Evolutionary conservation across 2,888 invertebrate species (phyloP).

Genomic region (Artemia sinica): DNA sequence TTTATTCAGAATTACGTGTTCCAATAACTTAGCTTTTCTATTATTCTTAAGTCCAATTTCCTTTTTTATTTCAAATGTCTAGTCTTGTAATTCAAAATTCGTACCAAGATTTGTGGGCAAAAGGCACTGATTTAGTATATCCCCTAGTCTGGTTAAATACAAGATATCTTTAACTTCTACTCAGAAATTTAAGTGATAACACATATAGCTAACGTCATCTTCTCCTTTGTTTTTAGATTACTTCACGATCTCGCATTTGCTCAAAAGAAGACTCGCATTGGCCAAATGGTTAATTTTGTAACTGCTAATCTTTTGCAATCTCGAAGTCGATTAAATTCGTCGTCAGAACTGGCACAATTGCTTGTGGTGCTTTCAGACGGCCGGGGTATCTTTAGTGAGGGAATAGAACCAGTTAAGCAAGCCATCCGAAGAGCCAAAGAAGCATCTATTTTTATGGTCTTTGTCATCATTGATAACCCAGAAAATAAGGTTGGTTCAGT

Average conservation of each 20-base stretch:
- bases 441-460: constrained; percentile 75
- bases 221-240: constrained; percentile 35
- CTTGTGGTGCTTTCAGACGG: constrained; percentile 89
- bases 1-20: no score
- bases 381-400: constrained; percentile 73
- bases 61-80: no score
- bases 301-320: constrained; percentile 41
- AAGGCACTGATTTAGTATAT: no score
- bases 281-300: constrained; percentile 58
- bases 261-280: constrained; percentile 73
- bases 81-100: no score
- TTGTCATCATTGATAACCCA: constrained; percentile 87
- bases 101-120: no score
- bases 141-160: no score
- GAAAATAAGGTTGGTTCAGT: constrained; percentile 50
- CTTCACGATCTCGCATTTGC: constrained; percentile 66
- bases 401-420: constrained; percentile 52
- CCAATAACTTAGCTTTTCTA: no score
- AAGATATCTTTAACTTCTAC: no score
- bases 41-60: no score
- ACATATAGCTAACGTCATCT: no score
- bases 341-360: constrained; percentile 51
- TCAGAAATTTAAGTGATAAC: no score
- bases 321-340: not conserved
- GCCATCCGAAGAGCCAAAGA: constrained; percentile 64